Percentiles rank a stretch among this genome's conserved stretches.
These are phyloP conservation scores for Cerceris rybyensis DNA, from an alignment of 2,888 invertebrate genomes.

Conservation along the genomic window DNA sequence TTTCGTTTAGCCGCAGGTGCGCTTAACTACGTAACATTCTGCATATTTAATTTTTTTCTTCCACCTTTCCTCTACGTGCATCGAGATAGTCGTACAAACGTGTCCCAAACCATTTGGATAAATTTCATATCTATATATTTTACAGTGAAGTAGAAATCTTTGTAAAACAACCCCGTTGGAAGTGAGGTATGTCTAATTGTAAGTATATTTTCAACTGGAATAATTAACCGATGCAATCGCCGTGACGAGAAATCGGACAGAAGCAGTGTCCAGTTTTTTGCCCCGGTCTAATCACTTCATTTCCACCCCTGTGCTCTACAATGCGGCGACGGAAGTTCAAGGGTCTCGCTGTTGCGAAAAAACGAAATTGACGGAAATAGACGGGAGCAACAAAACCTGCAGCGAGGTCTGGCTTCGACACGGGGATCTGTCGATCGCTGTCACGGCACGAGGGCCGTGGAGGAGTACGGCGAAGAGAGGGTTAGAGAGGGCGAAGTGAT, in stretches of 20 bases:
- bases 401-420: conserved; percentile 62
- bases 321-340: conserved; percentile 26
- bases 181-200: too few species aligned
- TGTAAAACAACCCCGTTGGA: too few species aligned
- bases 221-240: too few species aligned
- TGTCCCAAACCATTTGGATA: conserved; percentile 43
- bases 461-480: conserved; percentile 51
- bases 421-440: conserved; percentile 70
- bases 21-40: conserved; percentile 61
- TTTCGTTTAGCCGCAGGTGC: conserved; percentile 55
- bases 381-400: conserved; percentile 62
- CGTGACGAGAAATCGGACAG: too few species aligned
- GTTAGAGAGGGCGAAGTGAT: conserved; percentile 69
- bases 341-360: conserved; percentile 25
- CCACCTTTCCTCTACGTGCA: conserved; percentile 32
- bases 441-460: conserved; percentile 62
- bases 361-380: conserved; percentile 47
- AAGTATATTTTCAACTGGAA: too few species aligned
- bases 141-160: too few species aligned
- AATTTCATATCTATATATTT: conserved; percentile 8
- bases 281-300: neutral
- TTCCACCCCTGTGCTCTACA: neutral
- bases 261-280: conserved; percentile 1
- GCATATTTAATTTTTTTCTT: conserved; percentile 62
- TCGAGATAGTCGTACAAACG: conserved; percentile 31